Percentiles rank a stretch among this genome's conserved stretches.
These are phyloP conservation scores for Axinella damicornis DNA, from an alignment of 37 sponge, comb jelly and placozoan genomes.

Conservation along the genomic window DNA sequence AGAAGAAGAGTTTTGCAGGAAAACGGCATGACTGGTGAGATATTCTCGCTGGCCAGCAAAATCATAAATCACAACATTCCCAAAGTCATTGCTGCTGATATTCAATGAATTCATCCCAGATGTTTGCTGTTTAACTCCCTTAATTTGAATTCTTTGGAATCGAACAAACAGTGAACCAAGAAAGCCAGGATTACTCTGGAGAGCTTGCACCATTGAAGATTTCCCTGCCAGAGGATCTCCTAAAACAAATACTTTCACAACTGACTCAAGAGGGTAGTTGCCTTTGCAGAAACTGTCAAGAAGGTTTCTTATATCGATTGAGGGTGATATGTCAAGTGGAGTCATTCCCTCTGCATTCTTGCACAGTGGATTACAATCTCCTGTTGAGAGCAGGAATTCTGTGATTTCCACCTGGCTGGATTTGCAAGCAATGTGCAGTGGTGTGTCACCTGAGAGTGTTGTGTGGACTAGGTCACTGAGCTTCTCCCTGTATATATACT, in stretches of 20 bases:
- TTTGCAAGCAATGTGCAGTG: slow-evolving; percentile 34
- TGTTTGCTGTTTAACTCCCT: not conserved
- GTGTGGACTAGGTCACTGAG: not conserved
- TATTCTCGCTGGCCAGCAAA: slow-evolving; percentile 47
- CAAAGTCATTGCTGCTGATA: slow-evolving; percentile 13
- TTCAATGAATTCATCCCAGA: slow-evolving; percentile 34
- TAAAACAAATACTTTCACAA: slow-evolving; percentile 15
- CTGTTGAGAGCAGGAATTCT: not conserved
- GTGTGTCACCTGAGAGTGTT: slow-evolving; percentile 10
- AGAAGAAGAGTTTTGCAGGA: not conserved
- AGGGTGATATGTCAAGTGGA: too few relatives aligned
- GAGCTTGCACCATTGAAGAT: slow-evolving; percentile 37
- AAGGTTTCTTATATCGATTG: too few relatives aligned
- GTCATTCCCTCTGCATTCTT: too few relatives aligned
- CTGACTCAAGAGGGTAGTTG: not conserved
- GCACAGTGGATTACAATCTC: not conserved
- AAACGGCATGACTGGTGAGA: slow-evolving; percentile 18
- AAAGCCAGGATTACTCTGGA: not conserved
- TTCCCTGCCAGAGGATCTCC: slow-evolving; percentile 40
- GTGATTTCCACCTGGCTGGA: slow-evolving; percentile 2
- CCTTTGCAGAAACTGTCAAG: too few relatives aligned
- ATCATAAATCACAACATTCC: slow-evolving; percentile 32
- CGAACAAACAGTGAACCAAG: not conserved
- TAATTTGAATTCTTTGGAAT: not conserved
- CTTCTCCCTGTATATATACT: not conserved